phyloP scores from a whole-genome alignment of 2,113 vertebrate genomes.

The Capreolus pygargus region DNA sequence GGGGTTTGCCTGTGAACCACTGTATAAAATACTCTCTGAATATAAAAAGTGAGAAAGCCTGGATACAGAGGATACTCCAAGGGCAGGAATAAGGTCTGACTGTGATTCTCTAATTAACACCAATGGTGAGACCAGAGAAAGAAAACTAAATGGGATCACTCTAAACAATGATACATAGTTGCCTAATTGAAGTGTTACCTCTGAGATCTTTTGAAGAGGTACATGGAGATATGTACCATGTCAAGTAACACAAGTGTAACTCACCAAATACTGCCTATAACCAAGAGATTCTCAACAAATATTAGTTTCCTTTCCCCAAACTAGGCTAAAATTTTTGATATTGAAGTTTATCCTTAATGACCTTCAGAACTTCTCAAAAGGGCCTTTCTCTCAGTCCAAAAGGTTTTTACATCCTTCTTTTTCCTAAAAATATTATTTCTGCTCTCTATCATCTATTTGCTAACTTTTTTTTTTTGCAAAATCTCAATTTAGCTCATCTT shows the following conservation, averaged over 20 bases:
- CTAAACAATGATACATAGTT: not conserved
- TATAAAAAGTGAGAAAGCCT: not conserved
- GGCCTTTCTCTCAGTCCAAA: not conserved
- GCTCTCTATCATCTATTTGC: not conserved
- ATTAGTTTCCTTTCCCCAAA: not conserved
- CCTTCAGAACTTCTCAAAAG: not conserved
- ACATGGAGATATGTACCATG: no score
- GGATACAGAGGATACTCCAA: not conserved
- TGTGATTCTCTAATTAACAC: not conserved
- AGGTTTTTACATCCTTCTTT: not conserved
- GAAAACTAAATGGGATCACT: not conserved
- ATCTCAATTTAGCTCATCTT: not conserved
- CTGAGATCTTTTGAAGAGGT: not conserved
- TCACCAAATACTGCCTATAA: not conserved
- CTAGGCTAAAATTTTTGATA: not conserved
- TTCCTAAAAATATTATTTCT: not conserved
- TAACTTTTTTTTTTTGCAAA: not conserved
- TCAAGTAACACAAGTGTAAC: not conserved
- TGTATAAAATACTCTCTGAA: not conserved
- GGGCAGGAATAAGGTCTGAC: not conserved
- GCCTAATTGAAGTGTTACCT: not conserved
- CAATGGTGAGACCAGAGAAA: not conserved
- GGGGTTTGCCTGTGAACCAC: not conserved
- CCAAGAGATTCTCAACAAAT: not conserved
- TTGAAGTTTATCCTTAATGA: not conserved